These are phyloP conservation scores for Acropora yongei DNA, from an alignment of 64 coral and sea anemone species.

Conservation along the genomic window DNA sequence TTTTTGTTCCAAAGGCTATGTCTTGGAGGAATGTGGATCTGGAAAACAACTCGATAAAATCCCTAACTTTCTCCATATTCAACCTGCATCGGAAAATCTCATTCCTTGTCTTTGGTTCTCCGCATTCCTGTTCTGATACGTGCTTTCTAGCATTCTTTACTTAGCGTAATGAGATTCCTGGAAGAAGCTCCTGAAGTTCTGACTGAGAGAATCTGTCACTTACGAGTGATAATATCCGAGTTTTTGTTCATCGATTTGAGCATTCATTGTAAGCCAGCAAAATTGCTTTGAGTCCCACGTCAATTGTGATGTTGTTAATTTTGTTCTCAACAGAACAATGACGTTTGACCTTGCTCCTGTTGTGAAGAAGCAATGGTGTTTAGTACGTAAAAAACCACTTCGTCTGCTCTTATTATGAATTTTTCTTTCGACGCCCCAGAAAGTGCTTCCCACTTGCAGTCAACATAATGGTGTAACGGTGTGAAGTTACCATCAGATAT, in stretches of 20 bases:
- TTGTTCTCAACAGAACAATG: neutral
- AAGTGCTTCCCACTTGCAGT: slow-evolving; percentile 36
- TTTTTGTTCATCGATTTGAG: slow-evolving; percentile 41
- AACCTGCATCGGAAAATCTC: slow-evolving; percentile 62
- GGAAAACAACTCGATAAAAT: too few relatives aligned
- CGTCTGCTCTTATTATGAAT: slow-evolving; percentile 39
- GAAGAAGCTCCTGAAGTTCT: too few relatives aligned
- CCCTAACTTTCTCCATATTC: slow-evolving; percentile 62
- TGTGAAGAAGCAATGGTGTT: slow-evolving; percentile 67
- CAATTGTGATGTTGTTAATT: neutral
- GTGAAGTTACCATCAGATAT: slow-evolving; percentile 60
- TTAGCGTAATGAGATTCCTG: too few relatives aligned
- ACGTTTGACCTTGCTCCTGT: slow-evolving; percentile 24
- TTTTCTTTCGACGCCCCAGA: slow-evolving; percentile 22
- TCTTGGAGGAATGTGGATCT: too few relatives aligned
- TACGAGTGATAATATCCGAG: slow-evolving; percentile 62
- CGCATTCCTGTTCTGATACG: slow-evolving; percentile 31
- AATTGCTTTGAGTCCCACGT: slow-evolving; percentile 54
- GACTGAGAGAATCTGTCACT: neutral
- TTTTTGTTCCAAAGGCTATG: too few relatives aligned
- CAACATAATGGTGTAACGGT: slow-evolving; percentile 49
- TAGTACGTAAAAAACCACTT: slow-evolving; percentile 50
- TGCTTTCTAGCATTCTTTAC: slow-evolving; percentile 32
- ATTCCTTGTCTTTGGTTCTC: slow-evolving; percentile 47
- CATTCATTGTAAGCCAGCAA: slow-evolving; percentile 66